Evolutionary conservation across 1,140 invertebrate species (phyloP).

Genomic region (Gyrodactylus salaris): DNA sequence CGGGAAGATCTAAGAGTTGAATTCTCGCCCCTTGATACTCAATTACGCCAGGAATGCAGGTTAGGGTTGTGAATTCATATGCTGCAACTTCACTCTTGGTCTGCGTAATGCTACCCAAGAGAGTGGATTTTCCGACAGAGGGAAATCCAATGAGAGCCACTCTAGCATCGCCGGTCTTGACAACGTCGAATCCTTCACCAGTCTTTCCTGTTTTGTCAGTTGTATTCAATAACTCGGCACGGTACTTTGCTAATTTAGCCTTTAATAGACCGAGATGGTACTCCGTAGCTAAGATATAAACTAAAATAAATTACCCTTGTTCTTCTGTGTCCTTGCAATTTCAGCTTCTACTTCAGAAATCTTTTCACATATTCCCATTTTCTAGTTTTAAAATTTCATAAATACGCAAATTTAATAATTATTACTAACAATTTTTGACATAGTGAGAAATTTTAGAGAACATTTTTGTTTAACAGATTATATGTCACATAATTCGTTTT

Average conservation of each 20-base stretch:
- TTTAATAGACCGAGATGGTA: conserved; percentile 90
- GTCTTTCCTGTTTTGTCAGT: conserved; percentile 60
- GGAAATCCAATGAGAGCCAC: conserved; percentile 91
- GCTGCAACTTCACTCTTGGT: conserved; percentile 60
- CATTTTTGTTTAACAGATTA: too few species aligned
- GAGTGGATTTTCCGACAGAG: conserved; percentile 28
- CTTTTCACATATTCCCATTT: conserved; percentile 83
- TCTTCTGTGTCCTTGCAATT: conserved; percentile 90
- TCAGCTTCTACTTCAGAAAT: conserved; percentile 89
- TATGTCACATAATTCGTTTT: too few species aligned
- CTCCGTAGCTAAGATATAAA: conserved; percentile 44
- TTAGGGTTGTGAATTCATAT: conserved; percentile 95
- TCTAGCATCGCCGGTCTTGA: conserved; percentile 92
- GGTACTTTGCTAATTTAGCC: conserved; percentile 86
- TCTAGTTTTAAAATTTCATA: neutral
- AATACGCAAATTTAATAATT: neutral
- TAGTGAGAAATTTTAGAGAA: neutral
- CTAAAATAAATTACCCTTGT: conserved; percentile 43
- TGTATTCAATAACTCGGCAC: conserved; percentile 68
- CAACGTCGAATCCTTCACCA: conserved; percentile 95
- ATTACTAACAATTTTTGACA: neutral
- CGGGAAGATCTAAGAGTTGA: conserved; percentile 75
- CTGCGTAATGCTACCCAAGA: conserved; percentile 16
- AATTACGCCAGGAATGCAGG: conserved; percentile 93
- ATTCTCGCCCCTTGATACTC: conserved; percentile 82